Percentiles rank a stretch among this genome's conserved stretches.
Conservation (phyloP, 1,140 invertebrate genomes). For the Whitmania pigra region DNA sequence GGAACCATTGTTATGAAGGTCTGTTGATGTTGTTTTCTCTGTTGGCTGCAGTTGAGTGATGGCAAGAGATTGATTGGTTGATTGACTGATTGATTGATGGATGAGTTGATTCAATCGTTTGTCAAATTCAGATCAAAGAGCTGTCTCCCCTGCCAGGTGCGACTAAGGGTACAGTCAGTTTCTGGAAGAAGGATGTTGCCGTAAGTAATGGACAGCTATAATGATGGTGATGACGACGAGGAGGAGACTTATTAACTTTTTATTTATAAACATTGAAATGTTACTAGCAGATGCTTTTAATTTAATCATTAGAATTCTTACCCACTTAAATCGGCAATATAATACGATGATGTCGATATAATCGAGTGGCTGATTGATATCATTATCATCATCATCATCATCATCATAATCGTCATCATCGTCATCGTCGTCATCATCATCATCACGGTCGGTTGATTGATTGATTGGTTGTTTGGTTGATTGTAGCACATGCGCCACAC, state of each 20-base stretch:
- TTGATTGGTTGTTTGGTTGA: background rate
- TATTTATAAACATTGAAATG: background rate
- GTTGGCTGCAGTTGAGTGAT: background rate
- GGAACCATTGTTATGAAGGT: slow-evolving; percentile 68
- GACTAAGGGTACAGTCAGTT: slow-evolving; percentile 54
- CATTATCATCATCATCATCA: no score
- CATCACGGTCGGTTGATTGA: no score
- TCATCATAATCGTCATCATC: no score
- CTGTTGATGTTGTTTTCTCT: slow-evolving; percentile 21
- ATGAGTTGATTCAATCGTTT: slow-evolving; percentile 15
- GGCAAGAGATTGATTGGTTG: background rate
- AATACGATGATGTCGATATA: no score
- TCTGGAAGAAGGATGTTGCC: slow-evolving; percentile 67
- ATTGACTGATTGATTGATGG: slow-evolving; percentile 9
- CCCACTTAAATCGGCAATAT: no score
- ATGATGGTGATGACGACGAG: background rate
- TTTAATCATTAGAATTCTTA: background rate
- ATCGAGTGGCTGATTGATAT: no score
- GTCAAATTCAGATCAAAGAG: slow-evolving; percentile 58
- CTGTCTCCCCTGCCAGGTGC: slow-evolving; percentile 66
- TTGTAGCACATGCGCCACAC: slow-evolving; percentile 32
- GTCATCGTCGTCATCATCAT: no score
- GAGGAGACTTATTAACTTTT: no score
- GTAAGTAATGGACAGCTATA: slow-evolving; percentile 33
- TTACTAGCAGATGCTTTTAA: no score